Evolutionary conservation across 2,113 vertebrate genomes (phyloP), one percentile per base, ranked within the genome.

Genomic region (crab-eating macaque (Macaca fascicularis)): DNA sequence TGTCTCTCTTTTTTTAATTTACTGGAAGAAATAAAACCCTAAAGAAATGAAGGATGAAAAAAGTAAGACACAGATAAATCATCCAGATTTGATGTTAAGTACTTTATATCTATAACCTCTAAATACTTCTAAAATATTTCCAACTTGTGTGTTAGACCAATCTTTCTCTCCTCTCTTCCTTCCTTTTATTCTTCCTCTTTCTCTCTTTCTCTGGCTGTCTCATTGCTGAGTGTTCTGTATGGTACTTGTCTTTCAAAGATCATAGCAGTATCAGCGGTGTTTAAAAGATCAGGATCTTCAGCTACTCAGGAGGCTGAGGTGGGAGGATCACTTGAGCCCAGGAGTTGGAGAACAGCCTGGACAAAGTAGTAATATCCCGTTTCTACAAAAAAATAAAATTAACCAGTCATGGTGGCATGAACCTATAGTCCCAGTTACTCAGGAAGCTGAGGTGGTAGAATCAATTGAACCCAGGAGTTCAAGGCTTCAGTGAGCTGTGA

Each of bases 11-110:
- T 92, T 9, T 35, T 45, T 38, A 78, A 75, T 25, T 80, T 81
- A 70, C 40, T 27, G 67, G 55, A 90, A 59, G 61, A 95, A 96
- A 85, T 75, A 67, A 55, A 74, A 96, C 30, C 82, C 6, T 48
- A 69, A 95, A 45, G 50, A 93, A 85, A 93, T 48, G 4, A 96
- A 76, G 87, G 43, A 67, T 55, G 32, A 67, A 81, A 92, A 92
- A 45, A 38, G 2, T 40, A 76, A 85, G 67, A 55, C 38, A 27
- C 64, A 82, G 86, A 82, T 2, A 84, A 61, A 35, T 67, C 16
- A 52, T 23, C 0, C 17, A 50, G 27, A 92, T 86, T 69, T 96
- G 52, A 83, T 59, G 38, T 38, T 30, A 48, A 67, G 17, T 52
- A 40, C 14, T 74, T 94, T 6, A 3, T 72, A 17, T 35, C 20